Evolutionary conservation across 2,888 invertebrate genomes (phyloP).

Genomic region (Pyrochroa serraticornis): DNA sequence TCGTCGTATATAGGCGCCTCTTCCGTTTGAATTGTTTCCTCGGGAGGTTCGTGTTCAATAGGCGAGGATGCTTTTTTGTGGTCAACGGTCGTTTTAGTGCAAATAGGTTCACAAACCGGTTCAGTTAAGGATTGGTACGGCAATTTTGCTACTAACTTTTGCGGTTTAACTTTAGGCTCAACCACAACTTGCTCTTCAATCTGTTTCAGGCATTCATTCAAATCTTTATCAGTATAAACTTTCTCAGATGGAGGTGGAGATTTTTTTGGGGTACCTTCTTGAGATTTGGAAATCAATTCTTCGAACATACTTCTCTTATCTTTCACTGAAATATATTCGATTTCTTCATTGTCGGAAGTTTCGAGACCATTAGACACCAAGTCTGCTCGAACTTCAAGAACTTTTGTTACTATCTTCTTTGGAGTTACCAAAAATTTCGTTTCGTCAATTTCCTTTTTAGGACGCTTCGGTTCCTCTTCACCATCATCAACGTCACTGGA

Average conservation of each 20-base stretch:
- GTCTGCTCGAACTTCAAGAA: background rate
- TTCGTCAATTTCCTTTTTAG: constrained; percentile 14
- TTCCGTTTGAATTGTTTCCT: background rate
- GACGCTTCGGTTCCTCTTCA: constrained; percentile 32
- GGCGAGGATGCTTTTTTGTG: constrained; percentile 38
- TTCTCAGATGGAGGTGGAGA: constrained; percentile 19
- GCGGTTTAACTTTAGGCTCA: constrained; percentile 12
- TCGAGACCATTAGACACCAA: constrained; percentile 9
- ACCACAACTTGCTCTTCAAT: constrained; percentile 41
- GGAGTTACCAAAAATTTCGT: background rate
- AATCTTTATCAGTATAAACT: constrained; percentile 37
- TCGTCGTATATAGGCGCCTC: background rate
- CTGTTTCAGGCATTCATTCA: constrained; percentile 35
- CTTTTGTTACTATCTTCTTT: constrained; percentile 3
- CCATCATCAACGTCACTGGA: constrained; percentile 42
- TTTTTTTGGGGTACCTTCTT: constrained; percentile 52
- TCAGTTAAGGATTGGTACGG: background rate
- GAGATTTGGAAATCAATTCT: constrained; percentile 53
- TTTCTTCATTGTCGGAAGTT: constrained; percentile 19
- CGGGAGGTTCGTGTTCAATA: constrained; percentile 1
- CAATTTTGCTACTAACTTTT: constrained; percentile 3
- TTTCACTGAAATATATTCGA: constrained; percentile 48
- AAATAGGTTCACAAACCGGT: constrained; percentile 44
- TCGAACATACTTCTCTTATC: constrained; percentile 54
- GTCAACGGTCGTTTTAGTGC: constrained; percentile 45